phyloP scores from a whole-genome alignment of 2,113 vertebrate species.

The Vidua chalybeata region DNA sequence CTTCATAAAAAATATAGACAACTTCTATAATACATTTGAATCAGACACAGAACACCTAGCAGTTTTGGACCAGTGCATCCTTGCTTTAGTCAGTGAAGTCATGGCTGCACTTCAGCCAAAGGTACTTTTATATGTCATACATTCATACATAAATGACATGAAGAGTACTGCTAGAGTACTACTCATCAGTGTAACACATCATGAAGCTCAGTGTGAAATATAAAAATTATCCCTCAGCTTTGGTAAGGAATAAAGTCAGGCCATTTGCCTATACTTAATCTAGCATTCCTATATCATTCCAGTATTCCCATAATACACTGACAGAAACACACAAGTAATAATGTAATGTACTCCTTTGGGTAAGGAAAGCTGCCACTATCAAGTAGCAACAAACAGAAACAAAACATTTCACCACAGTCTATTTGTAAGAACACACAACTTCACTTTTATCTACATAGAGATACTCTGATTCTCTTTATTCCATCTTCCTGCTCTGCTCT shows the following conservation, averaged over 20 bases:
- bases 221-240: background rate
- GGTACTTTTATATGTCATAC: fast-evolving
- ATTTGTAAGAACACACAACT: background rate
- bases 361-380: background rate
- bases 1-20: background rate
- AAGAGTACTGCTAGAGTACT: background rate
- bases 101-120: background rate
- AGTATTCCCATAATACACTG: background rate
- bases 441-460: background rate
- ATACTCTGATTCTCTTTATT: background rate
- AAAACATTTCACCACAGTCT: background rate
- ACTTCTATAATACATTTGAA: background rate
- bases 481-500: background rate
- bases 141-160: background rate
- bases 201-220: background rate
- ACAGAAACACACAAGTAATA: background rate
- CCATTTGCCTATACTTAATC: background rate
- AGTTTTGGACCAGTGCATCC: background rate
- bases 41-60: background rate
- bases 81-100: background rate
- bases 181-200: background rate
- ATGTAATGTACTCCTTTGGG: background rate
- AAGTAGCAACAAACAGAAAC: background rate
- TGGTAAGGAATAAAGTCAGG: background rate
- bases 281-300: background rate